These are phyloP conservation scores for Vimba vimba DNA, from an alignment of 2,113 vertebrate genomes.

Conservation along the genomic window DNA sequence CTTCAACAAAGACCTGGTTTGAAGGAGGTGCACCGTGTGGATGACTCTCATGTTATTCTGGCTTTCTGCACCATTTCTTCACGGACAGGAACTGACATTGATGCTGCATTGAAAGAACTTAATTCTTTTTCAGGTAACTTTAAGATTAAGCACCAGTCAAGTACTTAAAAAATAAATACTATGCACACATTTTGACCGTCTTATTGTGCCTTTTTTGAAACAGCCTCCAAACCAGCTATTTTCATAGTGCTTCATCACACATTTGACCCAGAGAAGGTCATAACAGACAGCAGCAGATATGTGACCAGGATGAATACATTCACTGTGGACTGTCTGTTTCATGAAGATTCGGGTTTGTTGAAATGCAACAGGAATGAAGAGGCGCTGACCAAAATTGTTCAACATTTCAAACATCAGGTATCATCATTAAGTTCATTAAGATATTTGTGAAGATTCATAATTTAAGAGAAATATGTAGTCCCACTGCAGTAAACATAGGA, in stretches of 20 bases:
- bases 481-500: too few relatives aligned
- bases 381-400: accelerated
- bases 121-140: constrained; percentile 23
- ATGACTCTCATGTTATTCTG: constrained; percentile 20
- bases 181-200: not conserved
- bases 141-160: not conserved
- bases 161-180: not conserved
- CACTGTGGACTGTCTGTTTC: constrained; percentile 58
- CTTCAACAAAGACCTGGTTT: not conserved
- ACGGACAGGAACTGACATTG: constrained; percentile 23
- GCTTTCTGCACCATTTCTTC: constrained; percentile 38
- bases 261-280: not conserved
- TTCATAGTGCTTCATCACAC: constrained; percentile 19
- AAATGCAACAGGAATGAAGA: accelerated
- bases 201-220: not conserved
- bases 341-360: constrained; percentile 33
- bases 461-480: too few relatives aligned
- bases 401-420: not conserved
- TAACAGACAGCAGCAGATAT: constrained; percentile 12
- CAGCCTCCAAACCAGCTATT: constrained; percentile 27
- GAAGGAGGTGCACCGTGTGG: too few relatives aligned
- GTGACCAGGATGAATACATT: not conserved
- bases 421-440: not conserved
- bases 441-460: too few relatives aligned
- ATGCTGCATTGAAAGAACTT: constrained; percentile 24